Percentiles rank a stretch among this genome's conserved stretches.
phyloP scores from a whole-genome alignment of 2,113 vertebrate species.

The Austrofundulus limnaeus region DNA sequence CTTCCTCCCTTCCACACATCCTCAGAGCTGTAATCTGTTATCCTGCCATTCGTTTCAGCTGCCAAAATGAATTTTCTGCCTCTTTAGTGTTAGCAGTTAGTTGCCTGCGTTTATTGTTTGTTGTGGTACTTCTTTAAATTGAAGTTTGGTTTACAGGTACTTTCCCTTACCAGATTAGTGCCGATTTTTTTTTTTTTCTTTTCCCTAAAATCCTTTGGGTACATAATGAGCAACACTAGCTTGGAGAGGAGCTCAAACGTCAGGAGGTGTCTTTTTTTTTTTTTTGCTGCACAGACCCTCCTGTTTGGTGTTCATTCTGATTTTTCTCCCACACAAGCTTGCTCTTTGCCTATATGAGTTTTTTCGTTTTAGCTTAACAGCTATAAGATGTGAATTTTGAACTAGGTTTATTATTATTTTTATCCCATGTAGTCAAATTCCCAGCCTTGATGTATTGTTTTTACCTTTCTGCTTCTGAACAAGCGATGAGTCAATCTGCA shows the following conservation, averaged over 20 bases:
- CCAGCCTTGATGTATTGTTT: conserved; percentile 20
- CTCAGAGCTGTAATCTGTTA: conserved; percentile 82
- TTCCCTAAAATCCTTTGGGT: conserved; percentile 76
- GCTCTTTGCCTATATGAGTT: conserved; percentile 42
- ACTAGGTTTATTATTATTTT: background rate
- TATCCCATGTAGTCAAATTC: conserved; percentile 2
- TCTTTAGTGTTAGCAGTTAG: conserved; percentile 47
- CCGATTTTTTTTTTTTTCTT: conserved; percentile 83
- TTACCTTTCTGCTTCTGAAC: conserved; percentile 6
- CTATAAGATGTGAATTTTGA: conserved; percentile 37
- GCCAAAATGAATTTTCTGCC: conserved; percentile 75
- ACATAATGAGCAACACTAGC: conserved; percentile 77
- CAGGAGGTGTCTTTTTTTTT: conserved; percentile 67
- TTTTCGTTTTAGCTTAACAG: conserved; percentile 55
- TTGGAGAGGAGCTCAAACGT: conserved; percentile 72
- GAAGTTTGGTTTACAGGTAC: conserved; percentile 97
- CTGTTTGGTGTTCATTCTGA: conserved; percentile 10
- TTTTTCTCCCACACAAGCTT: conserved; percentile 66
- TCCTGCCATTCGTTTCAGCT: conserved; percentile 81
- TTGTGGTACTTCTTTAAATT: conserved; percentile 78
- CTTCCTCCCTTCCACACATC: conserved; percentile 68
- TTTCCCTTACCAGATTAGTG: conserved; percentile 77
- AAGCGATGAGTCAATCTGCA: conserved; percentile 11
- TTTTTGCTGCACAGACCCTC: conserved; percentile 80
- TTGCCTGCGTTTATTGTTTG: conserved; percentile 62